Evolutionary conservation across 2,113 vertebrate genomes (phyloP).

Genomic region (Indri indri): DNA sequence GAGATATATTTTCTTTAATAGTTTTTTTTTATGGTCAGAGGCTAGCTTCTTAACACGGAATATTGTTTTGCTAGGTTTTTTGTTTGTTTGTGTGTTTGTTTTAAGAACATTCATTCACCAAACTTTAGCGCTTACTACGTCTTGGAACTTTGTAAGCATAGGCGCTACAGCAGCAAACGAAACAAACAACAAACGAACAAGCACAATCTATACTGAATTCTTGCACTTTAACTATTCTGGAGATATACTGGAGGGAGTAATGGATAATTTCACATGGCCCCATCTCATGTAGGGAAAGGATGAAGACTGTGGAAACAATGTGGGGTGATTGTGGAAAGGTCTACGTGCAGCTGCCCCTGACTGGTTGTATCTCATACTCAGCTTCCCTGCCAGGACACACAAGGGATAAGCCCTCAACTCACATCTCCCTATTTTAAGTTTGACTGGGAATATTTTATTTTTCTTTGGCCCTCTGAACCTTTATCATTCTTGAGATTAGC

Average conservation of each 20-base stretch:
- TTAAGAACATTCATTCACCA: not conserved
- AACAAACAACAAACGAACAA: fast-evolving
- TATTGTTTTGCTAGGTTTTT: not conserved
- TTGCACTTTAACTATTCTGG: too few relatives aligned
- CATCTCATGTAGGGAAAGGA: not conserved
- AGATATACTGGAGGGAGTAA: fast-evolving
- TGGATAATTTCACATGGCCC: not conserved
- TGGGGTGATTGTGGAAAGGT: fast-evolving
- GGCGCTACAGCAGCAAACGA: fast-evolving
- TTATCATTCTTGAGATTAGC: not conserved
- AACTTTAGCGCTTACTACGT: not conserved
- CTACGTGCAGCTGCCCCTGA: not conserved
- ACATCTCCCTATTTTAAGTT: too few relatives aligned
- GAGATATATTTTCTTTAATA: not conserved
- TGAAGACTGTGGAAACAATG: not conserved
- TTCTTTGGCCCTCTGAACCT: not conserved
- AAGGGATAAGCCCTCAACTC: too few relatives aligned
- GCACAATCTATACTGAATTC: not conserved
- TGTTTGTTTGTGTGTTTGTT: not conserved
- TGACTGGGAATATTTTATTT: not conserved
- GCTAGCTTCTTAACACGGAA: not conserved
- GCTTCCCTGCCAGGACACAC: fast-evolving
- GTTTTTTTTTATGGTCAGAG: not conserved
- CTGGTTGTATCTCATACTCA: not conserved
- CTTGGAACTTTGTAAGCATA: not conserved